phyloP scores from a whole-genome alignment of 1,140 invertebrate genomes.

The Vanessa atalanta region DNA sequence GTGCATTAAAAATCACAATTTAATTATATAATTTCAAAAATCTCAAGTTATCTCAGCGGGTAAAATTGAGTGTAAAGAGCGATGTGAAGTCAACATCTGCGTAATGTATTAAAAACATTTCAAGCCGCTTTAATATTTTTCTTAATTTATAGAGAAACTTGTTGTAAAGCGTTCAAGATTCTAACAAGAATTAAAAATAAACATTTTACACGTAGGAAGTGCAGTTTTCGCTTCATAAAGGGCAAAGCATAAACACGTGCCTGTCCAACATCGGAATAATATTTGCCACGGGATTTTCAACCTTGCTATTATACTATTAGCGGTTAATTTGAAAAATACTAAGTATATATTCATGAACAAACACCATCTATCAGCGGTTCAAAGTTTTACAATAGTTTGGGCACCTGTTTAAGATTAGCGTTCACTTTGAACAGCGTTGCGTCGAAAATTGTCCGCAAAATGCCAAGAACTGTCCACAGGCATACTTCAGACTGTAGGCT shows the following conservation, averaged over 20 bases:
- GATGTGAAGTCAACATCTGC: too few species aligned
- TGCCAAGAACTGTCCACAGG: slow-evolving; percentile 68
- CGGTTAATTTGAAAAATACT: background rate
- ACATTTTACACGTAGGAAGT: slow-evolving; percentile 20
- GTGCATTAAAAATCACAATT: too few species aligned
- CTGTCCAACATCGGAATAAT: background rate
- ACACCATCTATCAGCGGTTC: slow-evolving; percentile 39
- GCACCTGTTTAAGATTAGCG: slow-evolving; percentile 74
- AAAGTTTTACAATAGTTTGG: slow-evolving; percentile 17
- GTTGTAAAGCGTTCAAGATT: background rate
- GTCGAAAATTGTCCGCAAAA: slow-evolving; percentile 70
- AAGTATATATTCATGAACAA: background rate
- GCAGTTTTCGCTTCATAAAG: slow-evolving; percentile 21
- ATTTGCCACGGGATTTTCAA: background rate
- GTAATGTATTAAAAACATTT: too few species aligned
- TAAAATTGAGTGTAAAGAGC: too few species aligned
- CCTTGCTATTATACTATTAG: background rate
- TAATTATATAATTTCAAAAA: too few species aligned
- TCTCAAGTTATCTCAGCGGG: too few species aligned
- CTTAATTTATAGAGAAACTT: too few species aligned
- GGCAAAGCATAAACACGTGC: slow-evolving; percentile 18
- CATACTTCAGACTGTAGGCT: slow-evolving; percentile 69
- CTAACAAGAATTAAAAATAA: background rate
- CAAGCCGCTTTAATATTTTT: too few species aligned
- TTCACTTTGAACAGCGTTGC: slow-evolving; percentile 76